phyloP scores from a whole-genome alignment of 1,140 invertebrate species.

The Wasmannia auropunctata region DNA sequence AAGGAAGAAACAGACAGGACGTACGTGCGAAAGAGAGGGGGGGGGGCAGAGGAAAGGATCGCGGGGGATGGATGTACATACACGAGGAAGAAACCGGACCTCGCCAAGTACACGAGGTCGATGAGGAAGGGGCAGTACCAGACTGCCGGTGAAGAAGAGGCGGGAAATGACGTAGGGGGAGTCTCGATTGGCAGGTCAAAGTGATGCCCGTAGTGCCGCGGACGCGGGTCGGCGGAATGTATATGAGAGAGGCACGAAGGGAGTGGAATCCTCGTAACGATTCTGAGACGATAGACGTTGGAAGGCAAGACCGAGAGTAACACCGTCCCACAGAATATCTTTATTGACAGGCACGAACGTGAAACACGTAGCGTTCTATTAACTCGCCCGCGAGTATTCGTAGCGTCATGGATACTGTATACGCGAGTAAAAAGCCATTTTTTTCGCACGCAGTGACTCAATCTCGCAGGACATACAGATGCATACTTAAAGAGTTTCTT shows the following conservation, averaged over 20 bases:
- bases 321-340: conserved; percentile 23
- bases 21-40: neutral
- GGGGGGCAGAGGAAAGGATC: conserved; percentile 11
- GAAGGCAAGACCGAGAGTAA: conserved; percentile 38
- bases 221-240: conserved; percentile 19
- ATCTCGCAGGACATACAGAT: neutral
- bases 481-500: neutral
- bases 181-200: conserved; percentile 60
- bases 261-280: conserved; percentile 34
- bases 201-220: conserved; percentile 17
- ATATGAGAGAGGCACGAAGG: neutral
- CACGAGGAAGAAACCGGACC: conserved; percentile 57
- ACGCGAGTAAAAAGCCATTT: neutral
- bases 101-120: conserved; percentile 59
- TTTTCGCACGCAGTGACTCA: neutral
- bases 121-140: conserved; percentile 5
- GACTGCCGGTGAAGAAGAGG: conserved; percentile 30
- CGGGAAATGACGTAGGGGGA: conserved; percentile 43
- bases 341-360: conserved; percentile 33
- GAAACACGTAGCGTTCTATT: conserved; percentile 41
- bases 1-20: neutral
- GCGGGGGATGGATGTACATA: conserved; percentile 31
- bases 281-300: conserved; percentile 35
- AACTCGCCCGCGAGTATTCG: conserved; percentile 1
- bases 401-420: neutral